phyloP scores from a whole-genome alignment of 2,888 invertebrate species.

The Calliopum simillimum region DNA sequence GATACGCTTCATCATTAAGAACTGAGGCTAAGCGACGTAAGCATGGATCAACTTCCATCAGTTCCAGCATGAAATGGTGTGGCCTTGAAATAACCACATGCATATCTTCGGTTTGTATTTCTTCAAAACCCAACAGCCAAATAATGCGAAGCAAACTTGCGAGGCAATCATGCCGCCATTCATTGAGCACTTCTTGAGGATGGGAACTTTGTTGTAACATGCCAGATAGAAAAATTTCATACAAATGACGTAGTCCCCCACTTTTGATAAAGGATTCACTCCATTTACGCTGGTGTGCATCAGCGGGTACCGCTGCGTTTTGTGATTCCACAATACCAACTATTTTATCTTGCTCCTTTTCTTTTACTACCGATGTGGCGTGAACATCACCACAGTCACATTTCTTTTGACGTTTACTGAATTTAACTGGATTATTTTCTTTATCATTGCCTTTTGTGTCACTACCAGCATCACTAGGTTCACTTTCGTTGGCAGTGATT shows the following conservation, averaged over 20 bases:
- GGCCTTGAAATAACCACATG: slow-evolving; percentile 77
- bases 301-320: slow-evolving; percentile 23
- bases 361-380: neutral
- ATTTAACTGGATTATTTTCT: slow-evolving; percentile 54
- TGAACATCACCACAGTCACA: slow-evolving; percentile 41
- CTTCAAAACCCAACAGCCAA: slow-evolving; percentile 84
- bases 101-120: slow-evolving; percentile 66
- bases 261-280: slow-evolving; percentile 85
- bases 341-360: slow-evolving; percentile 33
- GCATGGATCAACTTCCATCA: slow-evolving; percentile 87
- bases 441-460: slow-evolving; percentile 54
- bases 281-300: slow-evolving; percentile 70
- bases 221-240: slow-evolving; percentile 92
- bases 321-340: slow-evolving; percentile 38
- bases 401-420: slow-evolving; percentile 54
- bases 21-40: slow-evolving; percentile 88
- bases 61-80: slow-evolving; percentile 73
- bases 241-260: slow-evolving; percentile 88
- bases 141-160: slow-evolving; percentile 87
- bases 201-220: slow-evolving; percentile 83
- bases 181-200: slow-evolving; percentile 69
- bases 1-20: slow-evolving; percentile 81
- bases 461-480: slow-evolving; percentile 37
- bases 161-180: slow-evolving; percentile 96
- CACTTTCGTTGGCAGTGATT: slow-evolving; percentile 2